phyloP scores from a whole-genome alignment of 2,113 vertebrate genomes.

The Machaerirhynchus nigripectus region DNA sequence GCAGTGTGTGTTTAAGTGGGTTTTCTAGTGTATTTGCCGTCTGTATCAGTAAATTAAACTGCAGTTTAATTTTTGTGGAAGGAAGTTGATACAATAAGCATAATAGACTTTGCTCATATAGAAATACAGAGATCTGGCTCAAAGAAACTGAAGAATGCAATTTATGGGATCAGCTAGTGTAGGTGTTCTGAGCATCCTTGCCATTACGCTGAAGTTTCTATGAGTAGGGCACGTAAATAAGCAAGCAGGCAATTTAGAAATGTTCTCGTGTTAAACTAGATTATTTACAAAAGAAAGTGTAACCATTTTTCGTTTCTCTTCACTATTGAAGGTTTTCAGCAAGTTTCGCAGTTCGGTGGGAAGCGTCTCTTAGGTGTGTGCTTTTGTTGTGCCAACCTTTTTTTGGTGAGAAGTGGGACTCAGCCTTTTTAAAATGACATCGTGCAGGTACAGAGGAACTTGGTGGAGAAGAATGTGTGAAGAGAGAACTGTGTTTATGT shows the following conservation, averaged over 20 bases:
- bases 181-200: neutral
- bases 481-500: neutral
- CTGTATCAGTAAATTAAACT: neutral
- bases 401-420: neutral
- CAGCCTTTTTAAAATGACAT: neutral
- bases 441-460: neutral
- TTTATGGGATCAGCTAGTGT: neutral
- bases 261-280: neutral
- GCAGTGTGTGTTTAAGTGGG: neutral
- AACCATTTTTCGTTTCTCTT: neutral
- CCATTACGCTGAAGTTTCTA: neutral
- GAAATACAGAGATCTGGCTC: neutral
- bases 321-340: neutral
- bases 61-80: neutral
- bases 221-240: neutral
- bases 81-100: neutral
- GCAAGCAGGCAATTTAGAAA: neutral
- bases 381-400: neutral
- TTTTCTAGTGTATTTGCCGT: neutral
- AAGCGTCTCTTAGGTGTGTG: neutral
- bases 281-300: neutral
- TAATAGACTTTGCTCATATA: neutral
- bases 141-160: neutral
- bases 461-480: neutral
- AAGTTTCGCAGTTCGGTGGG: neutral